Evolutionary conservation across 2,113 vertebrate species (phyloP).

Genomic region (Micromys minutus): DNA sequence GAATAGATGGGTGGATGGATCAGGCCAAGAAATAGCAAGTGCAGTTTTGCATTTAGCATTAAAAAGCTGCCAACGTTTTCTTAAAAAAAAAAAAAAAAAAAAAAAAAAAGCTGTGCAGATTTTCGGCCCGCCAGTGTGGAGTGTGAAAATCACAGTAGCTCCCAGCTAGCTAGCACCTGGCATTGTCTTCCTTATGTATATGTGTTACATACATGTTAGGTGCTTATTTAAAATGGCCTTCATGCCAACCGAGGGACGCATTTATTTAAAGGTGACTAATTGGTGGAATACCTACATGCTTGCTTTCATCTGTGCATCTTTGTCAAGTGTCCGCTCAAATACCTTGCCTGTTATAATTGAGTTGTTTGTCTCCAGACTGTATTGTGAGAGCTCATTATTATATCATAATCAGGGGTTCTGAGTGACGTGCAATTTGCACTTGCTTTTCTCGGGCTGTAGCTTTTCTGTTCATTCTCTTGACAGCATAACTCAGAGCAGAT

Average conservation of each 20-base stretch:
- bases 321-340: not conserved
- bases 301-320: slow-evolving; percentile 23
- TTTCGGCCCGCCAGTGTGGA: not conserved
- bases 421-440: not conserved
- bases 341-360: not conserved
- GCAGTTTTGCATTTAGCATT: not conserved
- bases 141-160: not conserved
- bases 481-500: not conserved
- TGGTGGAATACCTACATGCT: not conserved
- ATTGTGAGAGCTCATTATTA: slow-evolving; percentile 2
- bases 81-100: too few species aligned
- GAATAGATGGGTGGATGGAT: not conserved
- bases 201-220: not conserved
- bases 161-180: not conserved
- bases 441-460: not conserved
- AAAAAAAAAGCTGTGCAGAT: not conserved
- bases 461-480: slow-evolving; percentile 12
- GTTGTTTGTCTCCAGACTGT: not conserved
- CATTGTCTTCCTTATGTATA: not conserved
- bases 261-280: not conserved
- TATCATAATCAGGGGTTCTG: not conserved
- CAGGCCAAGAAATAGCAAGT: not conserved
- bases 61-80: not conserved
- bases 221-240: not conserved
- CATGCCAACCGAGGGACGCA: not conserved